Base-by-base conservation (phyloP, 2,113 vertebrate species). In the Apodemus sylvaticus region DNA sequence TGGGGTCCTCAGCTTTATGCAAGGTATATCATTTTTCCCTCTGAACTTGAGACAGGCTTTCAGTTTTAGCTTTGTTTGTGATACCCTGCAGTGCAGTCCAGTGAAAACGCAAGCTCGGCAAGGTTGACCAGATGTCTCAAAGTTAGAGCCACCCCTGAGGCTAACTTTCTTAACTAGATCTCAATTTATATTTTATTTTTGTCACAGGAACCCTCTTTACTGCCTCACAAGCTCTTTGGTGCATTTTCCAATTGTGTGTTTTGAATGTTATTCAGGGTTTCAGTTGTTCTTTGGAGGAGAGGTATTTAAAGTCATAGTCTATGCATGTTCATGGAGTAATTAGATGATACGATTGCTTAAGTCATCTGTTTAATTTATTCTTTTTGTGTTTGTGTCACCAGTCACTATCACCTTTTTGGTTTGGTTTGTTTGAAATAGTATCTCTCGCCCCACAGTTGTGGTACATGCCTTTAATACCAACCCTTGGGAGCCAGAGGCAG, bases 181-280 rank as follows among this genome's bases (percentile, higher is more conserved):
- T 94, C 19, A 92, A 45, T 34, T 85, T 93, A 68, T 12, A 60
- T 53, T 97, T 71, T 36, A 73, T 92, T 97, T 95, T 95, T 87
- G 60, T 36, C 70, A 29, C 83, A 34, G 16, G 26, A 90, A 7
- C 11, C 20, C 62, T 94, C 64, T 68, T 85, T 78, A 62, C 53
- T 91, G 20, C 68, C 24, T 76, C 76, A 34, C 7, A 82, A 92
- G 39, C 45, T 77, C 34, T 71, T 26, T 20, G 26, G 55, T 86
- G 22, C 24, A 77, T 60, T 92, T 97, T 77, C 79, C 94, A 85
- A 51, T 68, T 29, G 42, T 70, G 16, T 66, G 73, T 93, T 97
- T 87, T 17, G 90, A 90, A 34, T 79, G 81, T 24, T 96, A 83
- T 42, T 92, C 31, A 83, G 53, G 71, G 53, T 55, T 93, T 90